These are phyloP conservation scores for Agrypnus murinus DNA, from an alignment of 2,888 invertebrate species.

Conservation along the genomic window DNA sequence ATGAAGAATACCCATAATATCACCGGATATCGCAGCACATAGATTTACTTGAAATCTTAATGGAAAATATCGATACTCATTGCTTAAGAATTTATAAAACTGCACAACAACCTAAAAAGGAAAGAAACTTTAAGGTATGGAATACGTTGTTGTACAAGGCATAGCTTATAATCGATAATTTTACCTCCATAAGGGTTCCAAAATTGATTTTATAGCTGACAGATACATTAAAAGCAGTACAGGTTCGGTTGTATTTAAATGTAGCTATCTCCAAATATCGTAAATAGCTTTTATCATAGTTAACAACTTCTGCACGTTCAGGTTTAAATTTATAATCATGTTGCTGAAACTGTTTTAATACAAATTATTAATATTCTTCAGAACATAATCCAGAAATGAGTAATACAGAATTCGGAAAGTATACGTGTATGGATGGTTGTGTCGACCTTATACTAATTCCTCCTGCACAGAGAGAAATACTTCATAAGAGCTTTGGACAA, in stretches of 20 bases:
- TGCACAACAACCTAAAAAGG: background rate
- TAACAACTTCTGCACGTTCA: background rate
- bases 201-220: background rate
- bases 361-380: too few species aligned
- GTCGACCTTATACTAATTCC: too few species aligned
- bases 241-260: constrained; percentile 17
- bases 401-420: too few species aligned
- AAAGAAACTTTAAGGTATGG: too few species aligned
- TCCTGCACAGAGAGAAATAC: too few species aligned
- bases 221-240: background rate
- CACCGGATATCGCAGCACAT: background rate
- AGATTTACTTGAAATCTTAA: background rate
- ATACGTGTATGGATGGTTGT: too few species aligned
- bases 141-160: too few species aligned
- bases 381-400: too few species aligned
- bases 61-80: constrained; percentile 21
- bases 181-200: background rate
- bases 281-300: background rate
- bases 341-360: constrained; percentile 2
- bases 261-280: background rate
- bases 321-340: background rate
- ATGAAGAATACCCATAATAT: background rate
- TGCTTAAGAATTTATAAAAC: constrained; percentile 12
- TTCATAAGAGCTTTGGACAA: too few species aligned
- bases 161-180: too few species aligned